These are phyloP conservation scores for Campoplex nolae DNA, from an alignment of 2,888 invertebrate species.

Conservation along the genomic window DNA sequence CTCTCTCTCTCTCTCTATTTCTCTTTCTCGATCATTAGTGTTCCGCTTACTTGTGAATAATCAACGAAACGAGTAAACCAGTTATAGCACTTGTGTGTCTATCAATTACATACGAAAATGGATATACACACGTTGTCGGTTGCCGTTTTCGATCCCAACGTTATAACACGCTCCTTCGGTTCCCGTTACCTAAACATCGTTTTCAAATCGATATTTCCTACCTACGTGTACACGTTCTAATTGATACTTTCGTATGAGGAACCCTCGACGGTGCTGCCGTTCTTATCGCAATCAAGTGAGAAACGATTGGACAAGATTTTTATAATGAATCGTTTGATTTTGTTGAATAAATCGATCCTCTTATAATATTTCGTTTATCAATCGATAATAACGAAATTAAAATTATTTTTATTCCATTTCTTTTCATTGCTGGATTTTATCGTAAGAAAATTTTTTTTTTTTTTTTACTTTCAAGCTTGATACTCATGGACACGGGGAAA, in stretches of 20 bases:
- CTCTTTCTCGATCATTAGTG: constrained; percentile 13
- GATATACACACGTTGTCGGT: constrained; percentile 10
- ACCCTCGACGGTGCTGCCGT: background rate
- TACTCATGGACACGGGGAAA: too few relatives aligned
- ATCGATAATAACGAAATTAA: too few relatives aligned
- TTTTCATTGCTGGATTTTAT: too few relatives aligned
- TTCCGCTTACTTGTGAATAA: constrained; percentile 38
- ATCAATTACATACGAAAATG: constrained; percentile 59
- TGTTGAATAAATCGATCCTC: too few relatives aligned
- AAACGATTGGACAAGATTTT: background rate
- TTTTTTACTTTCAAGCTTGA: too few relatives aligned
- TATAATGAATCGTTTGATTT: background rate
- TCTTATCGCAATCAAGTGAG: background rate
- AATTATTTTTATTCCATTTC: too few relatives aligned
- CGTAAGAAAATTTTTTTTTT: too few relatives aligned
- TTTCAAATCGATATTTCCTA: constrained; percentile 51
- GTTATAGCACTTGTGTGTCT: constrained; percentile 26
- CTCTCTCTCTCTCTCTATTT: background rate
- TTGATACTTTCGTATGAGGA: constrained; percentile 43
- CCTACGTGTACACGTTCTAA: constrained; percentile 26
- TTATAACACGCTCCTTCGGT: constrained; percentile 1
- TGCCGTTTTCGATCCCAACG: background rate
- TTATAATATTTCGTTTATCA: too few relatives aligned
- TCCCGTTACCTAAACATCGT: constrained; percentile 20
- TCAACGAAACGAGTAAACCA: constrained; percentile 32